Evolutionary conservation across 1,140 invertebrate species (phyloP).

Genomic region (Leptinotarsa undecemlineata): DNA sequence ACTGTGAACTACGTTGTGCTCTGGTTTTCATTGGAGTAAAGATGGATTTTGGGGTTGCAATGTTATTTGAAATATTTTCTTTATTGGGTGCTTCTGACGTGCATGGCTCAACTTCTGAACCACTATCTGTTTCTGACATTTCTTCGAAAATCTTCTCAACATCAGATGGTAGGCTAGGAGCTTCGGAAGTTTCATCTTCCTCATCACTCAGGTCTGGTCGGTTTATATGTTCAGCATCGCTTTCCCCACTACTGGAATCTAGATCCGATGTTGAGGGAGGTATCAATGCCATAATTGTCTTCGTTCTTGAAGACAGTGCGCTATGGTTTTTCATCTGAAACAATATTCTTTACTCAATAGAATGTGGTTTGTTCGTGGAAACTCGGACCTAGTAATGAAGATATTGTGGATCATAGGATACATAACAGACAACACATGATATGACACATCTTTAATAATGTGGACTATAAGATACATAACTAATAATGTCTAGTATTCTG

Average conservation of each 20-base stretch:
- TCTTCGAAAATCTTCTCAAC: neutral
- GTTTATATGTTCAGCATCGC: slow-evolving; percentile 1
- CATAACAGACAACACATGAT: neutral
- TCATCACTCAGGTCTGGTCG: slow-evolving; percentile 7
- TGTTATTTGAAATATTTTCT: neutral
- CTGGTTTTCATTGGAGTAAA: slow-evolving; percentile 4
- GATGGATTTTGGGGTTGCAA: neutral
- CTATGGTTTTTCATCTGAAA: neutral
- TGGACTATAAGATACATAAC: slow-evolving; percentile 8
- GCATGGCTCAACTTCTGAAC: neutral
- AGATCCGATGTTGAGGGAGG: neutral
- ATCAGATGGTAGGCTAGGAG: neutral
- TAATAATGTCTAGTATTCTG: neutral
- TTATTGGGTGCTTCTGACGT: neutral
- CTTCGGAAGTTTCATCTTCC: neutral
- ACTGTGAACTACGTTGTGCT: neutral
- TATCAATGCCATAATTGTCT: neutral
- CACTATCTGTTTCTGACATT: neutral
- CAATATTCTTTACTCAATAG: slow-evolving; percentile 2
- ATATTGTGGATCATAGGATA: slow-evolving; percentile 2
- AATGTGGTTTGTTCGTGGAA: slow-evolving; percentile 1
- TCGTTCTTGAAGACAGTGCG: slow-evolving; percentile 1
- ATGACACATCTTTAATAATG: neutral
- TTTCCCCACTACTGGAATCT: slow-evolving; percentile 4
- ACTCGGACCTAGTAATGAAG: neutral